Conservation (phyloP, 92 coral and sea anemone genomes). For the Epizoanthus ramosus region DNA sequence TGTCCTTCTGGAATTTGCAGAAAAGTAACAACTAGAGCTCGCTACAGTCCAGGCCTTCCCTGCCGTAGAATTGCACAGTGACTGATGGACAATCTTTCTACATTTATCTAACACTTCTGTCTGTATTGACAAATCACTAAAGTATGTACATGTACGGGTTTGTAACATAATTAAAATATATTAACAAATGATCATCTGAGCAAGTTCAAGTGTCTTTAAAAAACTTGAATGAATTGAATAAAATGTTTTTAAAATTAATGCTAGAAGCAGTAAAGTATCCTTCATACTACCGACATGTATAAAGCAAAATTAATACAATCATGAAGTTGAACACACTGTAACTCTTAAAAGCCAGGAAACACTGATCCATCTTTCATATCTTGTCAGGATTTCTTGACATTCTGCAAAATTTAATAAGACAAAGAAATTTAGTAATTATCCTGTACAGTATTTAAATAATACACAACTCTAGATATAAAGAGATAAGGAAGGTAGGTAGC, state of each 20-base stretch:
- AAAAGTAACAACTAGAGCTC: no score
- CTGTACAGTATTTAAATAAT: no score
- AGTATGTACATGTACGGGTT: no score
- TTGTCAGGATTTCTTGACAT: slow-evolving; percentile 49
- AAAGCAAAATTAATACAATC: neutral
- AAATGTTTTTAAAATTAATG: neutral
- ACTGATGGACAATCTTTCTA: slow-evolving; percentile 6
- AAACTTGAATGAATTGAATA: no score
- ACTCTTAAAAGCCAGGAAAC: neutral
- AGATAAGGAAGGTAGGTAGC: no score
- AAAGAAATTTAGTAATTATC: neutral
- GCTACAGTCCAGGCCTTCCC: neutral
- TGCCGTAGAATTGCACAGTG: neutral
- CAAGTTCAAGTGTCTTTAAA: no score
- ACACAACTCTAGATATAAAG: no score
- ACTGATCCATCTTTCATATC: slow-evolving; percentile 6
- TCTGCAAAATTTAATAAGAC: neutral
- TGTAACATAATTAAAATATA: no score
- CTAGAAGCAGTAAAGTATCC: neutral
- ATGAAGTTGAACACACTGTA: neutral
- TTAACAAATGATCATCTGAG: no score
- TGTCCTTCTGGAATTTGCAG: no score
- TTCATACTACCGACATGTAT: neutral
- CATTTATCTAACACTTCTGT: neutral
- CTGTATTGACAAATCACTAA: neutral